Evolutionary conservation across 2,888 invertebrate species (phyloP).

Genomic region (Cartodere bifasciata): DNA sequence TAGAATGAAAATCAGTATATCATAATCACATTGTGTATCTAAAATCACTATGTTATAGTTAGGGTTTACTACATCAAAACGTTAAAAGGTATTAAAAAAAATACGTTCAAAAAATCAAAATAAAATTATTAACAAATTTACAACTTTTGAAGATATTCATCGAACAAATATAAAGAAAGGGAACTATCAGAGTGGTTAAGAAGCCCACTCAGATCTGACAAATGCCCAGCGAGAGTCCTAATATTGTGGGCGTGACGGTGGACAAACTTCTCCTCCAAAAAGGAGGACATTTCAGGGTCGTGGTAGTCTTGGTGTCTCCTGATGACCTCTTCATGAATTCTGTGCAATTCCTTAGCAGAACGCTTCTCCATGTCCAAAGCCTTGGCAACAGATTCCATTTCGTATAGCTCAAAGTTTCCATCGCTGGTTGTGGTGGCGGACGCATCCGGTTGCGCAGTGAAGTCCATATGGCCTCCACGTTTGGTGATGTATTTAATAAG

Average conservation of each 20-base stretch:
- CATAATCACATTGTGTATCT: too few species aligned
- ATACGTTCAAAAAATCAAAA: too few species aligned
- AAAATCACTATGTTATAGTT: too few species aligned
- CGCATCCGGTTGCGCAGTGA: constrained; percentile 23
- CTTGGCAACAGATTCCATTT: constrained; percentile 57
- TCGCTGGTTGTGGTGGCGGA: constrained; percentile 21
- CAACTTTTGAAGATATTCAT: constrained; percentile 44
- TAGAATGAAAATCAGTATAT: too few species aligned
- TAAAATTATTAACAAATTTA: constrained; percentile 15
- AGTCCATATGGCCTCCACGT: constrained; percentile 53
- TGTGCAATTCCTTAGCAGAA: constrained; percentile 52
- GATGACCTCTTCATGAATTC: constrained; percentile 52
- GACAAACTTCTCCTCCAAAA: constrained; percentile 64
- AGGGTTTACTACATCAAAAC: too few species aligned
- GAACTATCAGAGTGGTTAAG: constrained; percentile 46
- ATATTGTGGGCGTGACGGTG: constrained; percentile 54
- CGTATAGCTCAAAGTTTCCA: constrained; percentile 47
- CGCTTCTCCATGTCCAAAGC: constrained; percentile 66
- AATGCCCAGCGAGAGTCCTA: constrained; percentile 59
- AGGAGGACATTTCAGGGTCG: constrained; percentile 62
- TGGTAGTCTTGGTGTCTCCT: constrained; percentile 42
- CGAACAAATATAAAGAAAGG: constrained; percentile 59
- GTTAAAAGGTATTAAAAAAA: too few species aligned
- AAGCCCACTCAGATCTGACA: constrained; percentile 56
- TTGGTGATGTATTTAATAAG: constrained; percentile 65